Evolutionary conservation across 2,888 invertebrate genomes (phyloP).

Genomic region (Melanotus villosus): DNA sequence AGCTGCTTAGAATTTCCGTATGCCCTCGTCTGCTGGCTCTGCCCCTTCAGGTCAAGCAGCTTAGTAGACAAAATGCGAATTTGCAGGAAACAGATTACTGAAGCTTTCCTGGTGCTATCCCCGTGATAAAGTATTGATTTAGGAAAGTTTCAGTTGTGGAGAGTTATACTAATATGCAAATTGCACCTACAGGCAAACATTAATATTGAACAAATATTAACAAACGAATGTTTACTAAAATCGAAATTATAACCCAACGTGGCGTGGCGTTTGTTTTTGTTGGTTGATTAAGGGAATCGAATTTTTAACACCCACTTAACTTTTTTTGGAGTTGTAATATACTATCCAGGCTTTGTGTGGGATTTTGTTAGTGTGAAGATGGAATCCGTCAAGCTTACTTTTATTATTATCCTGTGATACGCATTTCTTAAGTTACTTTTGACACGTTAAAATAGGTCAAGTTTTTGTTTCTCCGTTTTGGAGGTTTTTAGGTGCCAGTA

Average conservation of each 20-base stretch:
- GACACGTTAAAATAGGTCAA: neutral
- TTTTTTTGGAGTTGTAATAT: conserved; percentile 2
- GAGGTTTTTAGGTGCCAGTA: neutral
- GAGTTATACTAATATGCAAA: neutral
- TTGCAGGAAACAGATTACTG: conserved; percentile 3
- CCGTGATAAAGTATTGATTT: neutral
- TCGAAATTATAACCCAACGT: neutral
- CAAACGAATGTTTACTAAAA: conserved; percentile 5
- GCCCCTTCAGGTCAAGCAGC: conserved; percentile 1
- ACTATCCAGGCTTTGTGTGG: no score
- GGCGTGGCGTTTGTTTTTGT: neutral
- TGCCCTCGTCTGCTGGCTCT: neutral
- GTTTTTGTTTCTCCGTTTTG: neutral
- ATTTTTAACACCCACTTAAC: conserved; percentile 16
- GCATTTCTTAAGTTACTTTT: neutral
- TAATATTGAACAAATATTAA: no score
- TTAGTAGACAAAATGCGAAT: neutral
- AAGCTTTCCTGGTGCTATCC: neutral
- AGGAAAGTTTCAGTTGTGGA: neutral
- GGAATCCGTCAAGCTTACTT: conserved; percentile 20
- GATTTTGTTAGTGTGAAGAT: conserved; percentile 2
- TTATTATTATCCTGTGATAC: conserved; percentile 9
- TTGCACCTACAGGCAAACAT: neutral
- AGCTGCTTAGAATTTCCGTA: conserved; percentile 5
- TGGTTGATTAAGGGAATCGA: neutral